Conservation (phyloP, 2,888 invertebrate species). For the Spodoptera picta region DNA sequence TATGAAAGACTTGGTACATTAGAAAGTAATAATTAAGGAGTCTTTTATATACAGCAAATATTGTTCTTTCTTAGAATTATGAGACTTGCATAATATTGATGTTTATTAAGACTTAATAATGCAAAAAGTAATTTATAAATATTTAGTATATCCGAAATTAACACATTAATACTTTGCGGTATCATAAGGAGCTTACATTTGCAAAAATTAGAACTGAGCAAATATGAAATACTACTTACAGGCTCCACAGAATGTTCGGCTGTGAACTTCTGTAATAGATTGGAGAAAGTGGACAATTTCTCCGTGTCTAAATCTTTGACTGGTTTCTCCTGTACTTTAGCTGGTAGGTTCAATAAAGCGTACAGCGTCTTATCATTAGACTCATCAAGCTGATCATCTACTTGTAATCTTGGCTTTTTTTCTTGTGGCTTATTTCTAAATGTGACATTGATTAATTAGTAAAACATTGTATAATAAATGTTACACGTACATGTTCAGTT, state of each 20-base stretch:
- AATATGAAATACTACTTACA: conserved; percentile 68
- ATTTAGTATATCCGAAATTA: too few relatives aligned
- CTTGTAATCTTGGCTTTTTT: conserved; percentile 72
- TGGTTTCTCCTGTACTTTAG: conserved; percentile 73
- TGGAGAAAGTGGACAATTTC: conserved; percentile 83
- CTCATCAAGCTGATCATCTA: conserved; percentile 72
- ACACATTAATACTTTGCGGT: too few relatives aligned
- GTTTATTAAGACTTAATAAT: too few relatives aligned
- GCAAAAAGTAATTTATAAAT: too few relatives aligned
- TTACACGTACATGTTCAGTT: too few relatives aligned
- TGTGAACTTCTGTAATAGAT: conserved; percentile 83
- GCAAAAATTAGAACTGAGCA: too few relatives aligned
- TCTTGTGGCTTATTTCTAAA: conserved; percentile 70
- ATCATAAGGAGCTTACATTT: too few relatives aligned
- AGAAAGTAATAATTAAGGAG: not conserved
- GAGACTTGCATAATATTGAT: too few relatives aligned
- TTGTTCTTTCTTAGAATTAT: too few relatives aligned
- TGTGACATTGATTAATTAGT: too few relatives aligned
- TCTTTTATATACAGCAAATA: not conserved
- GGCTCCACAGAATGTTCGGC: conserved; percentile 81
- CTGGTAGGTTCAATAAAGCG: conserved; percentile 83
- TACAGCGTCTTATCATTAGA: conserved; percentile 89
- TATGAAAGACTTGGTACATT: conserved; percentile 6
- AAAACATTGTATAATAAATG: too few relatives aligned
- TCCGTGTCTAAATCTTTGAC: conserved; percentile 72